Evolutionary conservation across 1,140 invertebrate genomes (phyloP).

Genomic region (Penaeus vannamei): DNA sequence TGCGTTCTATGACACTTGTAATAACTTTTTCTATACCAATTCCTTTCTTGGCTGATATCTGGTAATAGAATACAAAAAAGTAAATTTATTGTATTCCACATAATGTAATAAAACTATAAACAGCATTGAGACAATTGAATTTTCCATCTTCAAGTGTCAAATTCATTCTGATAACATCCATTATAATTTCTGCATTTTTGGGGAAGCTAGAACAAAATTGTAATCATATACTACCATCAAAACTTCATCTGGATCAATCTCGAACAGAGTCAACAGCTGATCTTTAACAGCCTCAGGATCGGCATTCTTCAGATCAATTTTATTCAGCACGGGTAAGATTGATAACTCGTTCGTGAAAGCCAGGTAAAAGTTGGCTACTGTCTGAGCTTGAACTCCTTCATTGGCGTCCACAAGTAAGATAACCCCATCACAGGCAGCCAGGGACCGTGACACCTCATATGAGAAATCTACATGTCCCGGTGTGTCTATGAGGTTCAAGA

Average conservation of each 20-base stretch:
- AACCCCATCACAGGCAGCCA: conserved; percentile 91
- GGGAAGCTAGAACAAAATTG: neutral
- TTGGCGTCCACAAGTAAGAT: conserved; percentile 96
- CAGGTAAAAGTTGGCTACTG: conserved; percentile 96
- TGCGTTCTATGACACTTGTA: conserved; percentile 82
- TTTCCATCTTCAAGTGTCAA: neutral
- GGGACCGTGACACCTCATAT: conserved; percentile 85
- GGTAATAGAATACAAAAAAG: conserved; percentile 2
- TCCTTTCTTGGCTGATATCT: conserved; percentile 89
- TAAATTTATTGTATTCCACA: neutral
- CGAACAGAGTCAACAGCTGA: conserved; percentile 89
- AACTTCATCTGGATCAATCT: conserved; percentile 81
- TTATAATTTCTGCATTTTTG: neutral
- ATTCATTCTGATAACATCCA: neutral
- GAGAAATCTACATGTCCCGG: conserved; percentile 99
- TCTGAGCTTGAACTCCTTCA: conserved; percentile 95
- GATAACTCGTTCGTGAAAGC: conserved; percentile 86
- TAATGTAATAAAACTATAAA: too few relatives aligned
- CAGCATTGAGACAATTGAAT: neutral
- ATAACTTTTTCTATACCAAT: conserved; percentile 85
- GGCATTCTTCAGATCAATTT: conserved; percentile 95
- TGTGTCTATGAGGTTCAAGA: conserved; percentile 98
- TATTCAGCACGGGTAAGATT: conserved; percentile 96
- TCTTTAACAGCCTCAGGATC: conserved; percentile 84
- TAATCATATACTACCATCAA: conserved; percentile 71